Percentiles rank a stretch among this genome's conserved stretches.
phyloP scores from a whole-genome alignment of 37 sponge, comb jelly and placozoan genomes.

The Haliclona indistincta region DNA sequence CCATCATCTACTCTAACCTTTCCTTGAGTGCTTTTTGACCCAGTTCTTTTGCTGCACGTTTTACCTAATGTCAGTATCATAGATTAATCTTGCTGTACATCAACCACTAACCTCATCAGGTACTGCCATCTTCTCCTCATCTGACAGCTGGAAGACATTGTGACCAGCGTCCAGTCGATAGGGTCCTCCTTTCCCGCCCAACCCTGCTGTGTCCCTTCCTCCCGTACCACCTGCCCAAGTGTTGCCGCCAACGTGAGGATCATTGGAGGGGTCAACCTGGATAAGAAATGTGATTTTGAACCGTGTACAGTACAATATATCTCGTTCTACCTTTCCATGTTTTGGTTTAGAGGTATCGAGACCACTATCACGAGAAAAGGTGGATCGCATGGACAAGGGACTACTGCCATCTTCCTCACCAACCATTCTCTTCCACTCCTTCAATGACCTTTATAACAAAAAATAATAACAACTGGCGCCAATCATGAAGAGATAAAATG shows the following conservation, averaged over 20 bases:
- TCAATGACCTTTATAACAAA: constrained; percentile 42
- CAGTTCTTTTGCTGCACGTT: constrained; percentile 87
- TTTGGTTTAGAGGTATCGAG: constrained; percentile 74
- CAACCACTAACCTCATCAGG: constrained; percentile 76
- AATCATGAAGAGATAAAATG: background rate
- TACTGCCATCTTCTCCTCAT: constrained; percentile 81
- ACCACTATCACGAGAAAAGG: constrained; percentile 51
- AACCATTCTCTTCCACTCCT: constrained; percentile 67
- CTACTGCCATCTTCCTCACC: constrained; percentile 29
- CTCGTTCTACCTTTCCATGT: constrained; percentile 75
- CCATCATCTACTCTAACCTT: constrained; percentile 28
- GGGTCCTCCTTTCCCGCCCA: constrained; percentile 94
- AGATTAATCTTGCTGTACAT: background rate
- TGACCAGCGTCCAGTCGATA: constrained; percentile 95
- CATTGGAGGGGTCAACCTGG: constrained; percentile 79
- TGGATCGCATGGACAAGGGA: constrained; percentile 34
- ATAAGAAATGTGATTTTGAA: too few species aligned
- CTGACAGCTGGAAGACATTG: constrained; percentile 82
- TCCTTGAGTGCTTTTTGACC: constrained; percentile 74
- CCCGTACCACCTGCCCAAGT: constrained; percentile 98
- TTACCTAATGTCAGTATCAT: constrained; percentile 39
- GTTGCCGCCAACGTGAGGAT: constrained; percentile 94
- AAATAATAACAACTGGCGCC: background rate
- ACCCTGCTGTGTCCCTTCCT: constrained; percentile 91
- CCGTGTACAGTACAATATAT: too few species aligned